A percentile compares a stretch with the other conserved stretches of the same genome.
These are phyloP conservation scores for Spea bombifrons DNA, from an alignment of 2,113 vertebrate species.

Conservation along the genomic window DNA sequence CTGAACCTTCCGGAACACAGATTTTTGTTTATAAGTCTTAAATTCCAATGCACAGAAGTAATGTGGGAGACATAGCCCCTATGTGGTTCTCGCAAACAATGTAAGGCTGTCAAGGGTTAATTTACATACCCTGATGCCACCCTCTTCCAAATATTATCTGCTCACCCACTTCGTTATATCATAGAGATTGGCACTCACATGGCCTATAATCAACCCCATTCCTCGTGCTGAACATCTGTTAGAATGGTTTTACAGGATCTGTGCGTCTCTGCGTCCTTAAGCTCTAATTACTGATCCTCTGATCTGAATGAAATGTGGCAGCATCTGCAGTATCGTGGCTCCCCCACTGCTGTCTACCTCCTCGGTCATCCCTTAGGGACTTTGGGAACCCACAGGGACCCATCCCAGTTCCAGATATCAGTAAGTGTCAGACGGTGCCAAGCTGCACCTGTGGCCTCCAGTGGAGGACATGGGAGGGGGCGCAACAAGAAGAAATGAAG, in stretches of 20 bases:
- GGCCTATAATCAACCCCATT: slow-evolving; percentile 8
- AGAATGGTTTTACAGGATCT: slow-evolving; percentile 30
- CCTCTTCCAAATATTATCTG: neutral
- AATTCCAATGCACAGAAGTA: neutral
- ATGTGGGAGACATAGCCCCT: neutral
- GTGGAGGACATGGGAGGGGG: neutral
- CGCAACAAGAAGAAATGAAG: neutral
- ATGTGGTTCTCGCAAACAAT: neutral
- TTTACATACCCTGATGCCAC: neutral
- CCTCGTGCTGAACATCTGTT: slow-evolving; percentile 40
- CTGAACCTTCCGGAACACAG: neutral
- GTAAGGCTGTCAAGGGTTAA: neutral
- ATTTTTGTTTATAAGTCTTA: neutral
- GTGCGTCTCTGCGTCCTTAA: slow-evolving; percentile 28
- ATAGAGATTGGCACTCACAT: slow-evolving; percentile 15
- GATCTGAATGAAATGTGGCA: slow-evolving; percentile 42
- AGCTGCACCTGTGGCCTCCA: slow-evolving; percentile 38
- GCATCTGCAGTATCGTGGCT: slow-evolving; percentile 16
- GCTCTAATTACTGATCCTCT: slow-evolving; percentile 44
- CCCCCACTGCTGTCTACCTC: neutral
- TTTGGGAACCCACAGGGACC: slow-evolving; percentile 14
- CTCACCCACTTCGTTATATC: slow-evolving; percentile 4
- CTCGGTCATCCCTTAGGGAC: slow-evolving; percentile 16
- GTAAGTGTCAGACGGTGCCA: slow-evolving; percentile 4
- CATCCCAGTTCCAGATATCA: slow-evolving; percentile 26